A percentile compares a stretch with the other conserved stretches of the same genome.
These are phyloP conservation scores for Narcine bancroftii DNA, from an alignment of 2,113 vertebrate genomes.

Conservation along the genomic window DNA sequence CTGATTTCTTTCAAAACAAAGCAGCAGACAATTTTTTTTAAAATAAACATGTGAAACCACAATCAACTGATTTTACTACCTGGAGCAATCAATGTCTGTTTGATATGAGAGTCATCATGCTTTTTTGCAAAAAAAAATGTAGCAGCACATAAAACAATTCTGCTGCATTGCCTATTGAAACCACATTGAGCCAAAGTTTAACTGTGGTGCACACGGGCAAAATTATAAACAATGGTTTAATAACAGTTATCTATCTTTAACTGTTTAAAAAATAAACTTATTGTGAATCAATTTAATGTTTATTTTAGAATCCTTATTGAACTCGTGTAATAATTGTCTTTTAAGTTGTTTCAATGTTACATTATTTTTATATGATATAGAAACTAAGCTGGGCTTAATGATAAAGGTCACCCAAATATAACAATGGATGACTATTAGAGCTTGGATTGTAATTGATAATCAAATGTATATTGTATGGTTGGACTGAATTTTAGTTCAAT, in stretches of 20 bases:
- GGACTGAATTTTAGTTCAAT: constrained; percentile 73
- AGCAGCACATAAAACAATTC: constrained; percentile 52
- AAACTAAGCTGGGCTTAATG: constrained; percentile 69
- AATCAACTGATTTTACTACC: constrained; percentile 36
- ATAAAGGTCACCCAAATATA: constrained; percentile 65
- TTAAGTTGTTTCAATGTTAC: constrained; percentile 90
- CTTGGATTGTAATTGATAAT: constrained; percentile 69
- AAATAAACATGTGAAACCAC: constrained; percentile 36
- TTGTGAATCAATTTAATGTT: constrained; percentile 92
- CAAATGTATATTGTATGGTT: constrained; percentile 68
- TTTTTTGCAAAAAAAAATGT: constrained; percentile 35
- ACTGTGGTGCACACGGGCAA: constrained; percentile 42
- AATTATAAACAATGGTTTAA: constrained; percentile 42
- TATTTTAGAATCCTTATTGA: constrained; percentile 92
- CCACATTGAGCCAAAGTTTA: constrained; percentile 47
- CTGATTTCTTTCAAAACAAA: constrained; percentile 33
- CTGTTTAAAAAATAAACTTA: constrained; percentile 69
- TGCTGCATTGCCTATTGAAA: constrained; percentile 62
- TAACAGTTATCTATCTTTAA: constrained; percentile 49
- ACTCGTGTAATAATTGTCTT: constrained; percentile 79
- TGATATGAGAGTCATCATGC: constrained; percentile 5
- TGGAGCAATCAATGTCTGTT: constrained; percentile 20
- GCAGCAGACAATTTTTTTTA: constrained; percentile 16
- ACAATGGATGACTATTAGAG: constrained; percentile 65
- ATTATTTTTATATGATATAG: constrained; percentile 87